Evolutionary conservation across 2,888 invertebrate genomes (phyloP).

Genomic region (Plusia festucae): DNA sequence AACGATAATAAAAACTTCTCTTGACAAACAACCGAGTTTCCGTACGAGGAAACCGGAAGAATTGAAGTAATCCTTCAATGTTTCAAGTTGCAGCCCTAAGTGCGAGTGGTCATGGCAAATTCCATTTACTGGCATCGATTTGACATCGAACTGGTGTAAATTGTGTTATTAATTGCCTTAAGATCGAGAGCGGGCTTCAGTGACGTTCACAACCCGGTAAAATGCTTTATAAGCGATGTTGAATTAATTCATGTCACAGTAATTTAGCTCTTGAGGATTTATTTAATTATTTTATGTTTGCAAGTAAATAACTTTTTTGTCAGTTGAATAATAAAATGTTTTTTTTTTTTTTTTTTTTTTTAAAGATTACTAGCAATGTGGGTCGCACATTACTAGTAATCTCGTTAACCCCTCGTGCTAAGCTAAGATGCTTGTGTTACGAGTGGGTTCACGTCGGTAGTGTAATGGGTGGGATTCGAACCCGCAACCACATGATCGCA

Average conservation of each 20-base stretch:
- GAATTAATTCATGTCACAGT: slow-evolving; percentile 28
- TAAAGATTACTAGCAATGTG: too few species aligned
- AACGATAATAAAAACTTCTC: too few species aligned
- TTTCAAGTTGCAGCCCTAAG: slow-evolving; percentile 46
- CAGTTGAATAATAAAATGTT: too few species aligned
- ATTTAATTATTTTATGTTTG: not conserved
- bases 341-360: too few species aligned
- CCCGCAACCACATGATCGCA: too few species aligned
- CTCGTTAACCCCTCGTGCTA: too few species aligned
- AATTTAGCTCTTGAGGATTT: slow-evolving; percentile 14
- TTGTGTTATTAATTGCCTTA: slow-evolving; percentile 71
- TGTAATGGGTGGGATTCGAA: too few species aligned
- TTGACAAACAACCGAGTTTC: not conserved
- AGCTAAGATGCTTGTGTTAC: too few species aligned
- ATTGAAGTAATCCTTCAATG: slow-evolving; percentile 15
- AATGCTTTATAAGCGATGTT: slow-evolving; percentile 46
- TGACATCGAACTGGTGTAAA: slow-evolving; percentile 66
- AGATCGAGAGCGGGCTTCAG: slow-evolving; percentile 62
- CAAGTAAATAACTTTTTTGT: not conserved
- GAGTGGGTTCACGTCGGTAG: too few species aligned
- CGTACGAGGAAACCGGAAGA: slow-evolving; percentile 19
- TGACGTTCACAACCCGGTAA: slow-evolving; percentile 63
- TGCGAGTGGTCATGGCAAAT: slow-evolving; percentile 55
- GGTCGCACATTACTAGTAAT: too few species aligned
- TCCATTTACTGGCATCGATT: slow-evolving; percentile 59